These are phyloP conservation scores for Habroteleia sp. DNA, from an alignment of 2,888 invertebrate genomes.

Conservation along the genomic window DNA sequence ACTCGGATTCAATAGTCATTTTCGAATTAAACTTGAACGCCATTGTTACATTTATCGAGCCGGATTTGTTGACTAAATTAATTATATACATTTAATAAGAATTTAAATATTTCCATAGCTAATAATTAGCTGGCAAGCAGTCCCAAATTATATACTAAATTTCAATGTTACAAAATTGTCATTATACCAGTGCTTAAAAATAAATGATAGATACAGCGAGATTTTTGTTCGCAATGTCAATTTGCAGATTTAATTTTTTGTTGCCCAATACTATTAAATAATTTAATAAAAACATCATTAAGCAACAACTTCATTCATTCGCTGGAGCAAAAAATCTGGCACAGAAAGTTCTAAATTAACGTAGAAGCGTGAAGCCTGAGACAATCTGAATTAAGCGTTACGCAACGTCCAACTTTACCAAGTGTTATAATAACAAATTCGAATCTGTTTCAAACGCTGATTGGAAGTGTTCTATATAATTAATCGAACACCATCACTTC, in stretches of 20 bases:
- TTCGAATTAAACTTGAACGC: too few species aligned
- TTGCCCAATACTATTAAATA: slow-evolving; percentile 15
- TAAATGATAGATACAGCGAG: too few species aligned
- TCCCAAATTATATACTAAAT: too few species aligned
- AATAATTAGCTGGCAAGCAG: too few species aligned
- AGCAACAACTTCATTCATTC: slow-evolving; percentile 31
- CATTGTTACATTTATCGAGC: too few species aligned
- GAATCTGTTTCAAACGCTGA: slow-evolving; percentile 41
- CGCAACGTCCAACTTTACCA: slow-evolving; percentile 24
- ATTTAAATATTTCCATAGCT: too few species aligned
- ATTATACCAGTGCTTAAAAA: too few species aligned
- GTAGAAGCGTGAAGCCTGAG: slow-evolving; percentile 36
- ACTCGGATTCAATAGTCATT: too few species aligned
- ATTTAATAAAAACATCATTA: slow-evolving; percentile 30
- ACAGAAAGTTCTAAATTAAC: slow-evolving; percentile 34
- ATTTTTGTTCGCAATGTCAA: neutral
- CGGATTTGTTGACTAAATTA: too few species aligned
- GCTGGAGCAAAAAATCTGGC: slow-evolving; percentile 10
- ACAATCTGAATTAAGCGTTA: slow-evolving; percentile 40
- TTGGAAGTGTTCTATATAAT: slow-evolving; percentile 41
- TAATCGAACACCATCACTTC: slow-evolving; percentile 38
- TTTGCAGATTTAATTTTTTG: neutral
- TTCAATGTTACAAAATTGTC: too few species aligned
- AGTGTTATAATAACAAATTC: slow-evolving; percentile 51
- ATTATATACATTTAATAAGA: too few species aligned